Evolutionary conservation across 2,797 vertebrate species (phyloP).

Genomic region (Silurus lanzhouensis): DNA sequence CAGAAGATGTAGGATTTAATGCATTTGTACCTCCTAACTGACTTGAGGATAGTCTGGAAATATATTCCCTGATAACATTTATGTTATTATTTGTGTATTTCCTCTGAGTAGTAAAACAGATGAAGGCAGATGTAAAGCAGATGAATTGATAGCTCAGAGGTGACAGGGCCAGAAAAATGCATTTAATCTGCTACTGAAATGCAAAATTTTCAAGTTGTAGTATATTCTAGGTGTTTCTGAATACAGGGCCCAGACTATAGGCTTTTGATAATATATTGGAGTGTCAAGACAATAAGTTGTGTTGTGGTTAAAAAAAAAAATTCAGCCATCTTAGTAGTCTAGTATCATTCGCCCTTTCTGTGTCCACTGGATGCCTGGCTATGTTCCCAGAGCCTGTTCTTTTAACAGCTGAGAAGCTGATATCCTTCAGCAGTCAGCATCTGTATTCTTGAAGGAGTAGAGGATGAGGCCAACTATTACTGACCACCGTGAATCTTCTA

Average conservation of each 20-base stretch:
- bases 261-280: not conserved
- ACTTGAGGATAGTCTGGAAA: not conserved
- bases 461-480: not conserved
- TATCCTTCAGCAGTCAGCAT: not conserved
- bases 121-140: not conserved
- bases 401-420: constrained; percentile 8
- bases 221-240: not conserved
- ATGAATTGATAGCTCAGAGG: not conserved
- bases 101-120: not conserved
- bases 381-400: not conserved
- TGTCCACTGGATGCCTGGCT: constrained; percentile 5
- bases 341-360: not conserved
- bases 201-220: not conserved
- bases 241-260: not conserved
- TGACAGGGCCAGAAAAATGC: not conserved
- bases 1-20: not conserved
- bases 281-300: not conserved
- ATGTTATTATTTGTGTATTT: not conserved
- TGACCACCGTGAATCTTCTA: not conserved
- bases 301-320: not conserved
- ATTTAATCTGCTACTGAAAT: not conserved
- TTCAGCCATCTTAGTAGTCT: not conserved
- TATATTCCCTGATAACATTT: not conserved
- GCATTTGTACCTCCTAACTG: not conserved
- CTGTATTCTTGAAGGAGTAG: not conserved